Percentiles rank a stretch among this genome's conserved stretches.
phyloP scores from a whole-genome alignment of 2,888 invertebrate genomes.

The Flexamia atlantica region DNA sequence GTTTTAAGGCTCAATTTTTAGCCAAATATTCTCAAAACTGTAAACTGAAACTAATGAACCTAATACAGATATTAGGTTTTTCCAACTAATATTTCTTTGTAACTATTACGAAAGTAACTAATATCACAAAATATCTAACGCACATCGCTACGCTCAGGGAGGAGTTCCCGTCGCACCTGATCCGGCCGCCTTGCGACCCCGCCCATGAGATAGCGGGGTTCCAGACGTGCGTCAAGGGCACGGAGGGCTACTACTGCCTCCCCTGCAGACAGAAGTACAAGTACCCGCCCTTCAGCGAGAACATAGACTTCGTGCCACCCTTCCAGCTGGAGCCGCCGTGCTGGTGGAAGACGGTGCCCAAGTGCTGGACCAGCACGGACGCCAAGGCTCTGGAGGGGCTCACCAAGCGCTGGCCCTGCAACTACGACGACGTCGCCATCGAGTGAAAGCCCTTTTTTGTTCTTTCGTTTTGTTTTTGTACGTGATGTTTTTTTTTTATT shows the following conservation, averaged over 20 bases:
- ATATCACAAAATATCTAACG: no score
- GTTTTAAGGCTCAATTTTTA: no score
- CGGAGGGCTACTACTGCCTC: constrained; percentile 10
- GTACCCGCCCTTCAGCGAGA: constrained; percentile 48
- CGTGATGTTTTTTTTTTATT: neutral
- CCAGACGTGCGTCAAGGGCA: constrained; percentile 25
- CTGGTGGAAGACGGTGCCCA: constrained; percentile 25
- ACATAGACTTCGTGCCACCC: constrained; percentile 47
- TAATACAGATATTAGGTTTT: no score
- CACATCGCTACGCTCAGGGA: neutral
- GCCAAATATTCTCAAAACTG: no score
- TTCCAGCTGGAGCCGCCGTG: neutral
- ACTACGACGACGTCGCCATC: neutral
- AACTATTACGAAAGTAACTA: no score
- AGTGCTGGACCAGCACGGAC: neutral
- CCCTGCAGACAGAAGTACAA: constrained; percentile 50
- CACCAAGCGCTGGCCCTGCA: constrained; percentile 22
- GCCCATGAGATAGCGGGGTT: neutral
- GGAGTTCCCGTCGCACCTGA: constrained; percentile 35
- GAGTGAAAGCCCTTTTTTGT: constrained; percentile 4
- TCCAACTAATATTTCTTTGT: no score
- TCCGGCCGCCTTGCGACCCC: constrained; percentile 39
- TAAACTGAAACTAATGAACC: no score
- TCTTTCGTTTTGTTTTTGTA: neutral
- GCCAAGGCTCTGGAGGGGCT: neutral